These are phyloP conservation scores for Lordiphosa clarofinis DNA, from an alignment of 1,140 invertebrate species.

Conservation along the genomic window DNA sequence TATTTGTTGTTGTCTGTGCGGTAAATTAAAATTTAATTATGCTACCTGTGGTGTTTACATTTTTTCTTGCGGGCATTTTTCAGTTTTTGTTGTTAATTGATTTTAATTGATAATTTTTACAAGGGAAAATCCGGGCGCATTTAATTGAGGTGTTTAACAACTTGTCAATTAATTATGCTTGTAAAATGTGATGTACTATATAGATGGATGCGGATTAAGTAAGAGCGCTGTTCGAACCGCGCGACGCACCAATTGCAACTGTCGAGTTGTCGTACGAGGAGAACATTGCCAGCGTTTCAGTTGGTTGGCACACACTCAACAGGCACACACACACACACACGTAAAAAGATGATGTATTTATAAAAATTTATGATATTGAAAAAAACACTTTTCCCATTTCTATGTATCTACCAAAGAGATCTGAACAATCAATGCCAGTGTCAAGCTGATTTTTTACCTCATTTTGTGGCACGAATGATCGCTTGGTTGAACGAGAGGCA, in stretches of 20 bases:
- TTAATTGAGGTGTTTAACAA: slow-evolving; percentile 63
- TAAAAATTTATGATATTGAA: slow-evolving; percentile 1
- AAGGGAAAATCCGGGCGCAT: slow-evolving; percentile 17
- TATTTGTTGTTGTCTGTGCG: slow-evolving; percentile 23
- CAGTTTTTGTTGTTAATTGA: slow-evolving; percentile 42
- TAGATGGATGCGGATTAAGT: slow-evolving; percentile 8
- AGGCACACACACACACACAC: slow-evolving; percentile 12
- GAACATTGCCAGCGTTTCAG: slow-evolving; percentile 21
- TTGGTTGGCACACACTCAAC: slow-evolving; percentile 61
- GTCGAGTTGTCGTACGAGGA: slow-evolving; percentile 57
- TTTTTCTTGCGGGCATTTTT: slow-evolving; percentile 57
- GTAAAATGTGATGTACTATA: slow-evolving; percentile 14
- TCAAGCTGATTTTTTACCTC: slow-evolving; percentile 1
- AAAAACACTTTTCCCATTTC: slow-evolving; percentile 2
- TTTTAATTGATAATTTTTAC: slow-evolving; percentile 68
- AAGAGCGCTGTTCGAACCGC: slow-evolving; percentile 46
- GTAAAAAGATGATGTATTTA: slow-evolving; percentile 4
- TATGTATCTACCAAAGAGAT: background rate
- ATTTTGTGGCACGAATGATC: too few relatives aligned
- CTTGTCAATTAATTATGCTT: slow-evolving; percentile 60
- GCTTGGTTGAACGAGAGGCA: too few relatives aligned
- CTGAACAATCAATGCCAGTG: background rate
- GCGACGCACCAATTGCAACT: slow-evolving; percentile 65
- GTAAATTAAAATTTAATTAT: slow-evolving; percentile 74
- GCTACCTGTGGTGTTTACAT: slow-evolving; percentile 59